Percentiles rank a stretch among this genome's conserved stretches.
Conservation (phyloP, 2,797 vertebrate genomes). For the Corythornis leucogaster region DNA sequence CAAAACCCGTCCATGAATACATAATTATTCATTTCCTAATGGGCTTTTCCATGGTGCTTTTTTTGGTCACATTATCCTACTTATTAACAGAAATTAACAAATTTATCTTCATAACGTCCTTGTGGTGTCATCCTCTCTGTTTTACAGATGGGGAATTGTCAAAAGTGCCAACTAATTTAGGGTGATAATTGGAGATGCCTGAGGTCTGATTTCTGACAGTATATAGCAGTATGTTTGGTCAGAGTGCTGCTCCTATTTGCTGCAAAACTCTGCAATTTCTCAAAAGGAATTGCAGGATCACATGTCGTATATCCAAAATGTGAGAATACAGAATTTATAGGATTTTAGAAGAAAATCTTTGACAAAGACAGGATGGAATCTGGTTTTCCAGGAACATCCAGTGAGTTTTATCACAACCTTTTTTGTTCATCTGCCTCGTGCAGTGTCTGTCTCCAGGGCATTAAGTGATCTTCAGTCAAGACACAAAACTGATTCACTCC, state of each 20-base stretch:
- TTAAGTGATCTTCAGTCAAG: background rate
- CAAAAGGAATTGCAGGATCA: background rate
- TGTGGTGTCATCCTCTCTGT: background rate
- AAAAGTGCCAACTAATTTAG: slow-evolving; percentile 42
- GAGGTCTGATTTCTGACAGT: slow-evolving; percentile 29
- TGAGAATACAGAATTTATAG: background rate
- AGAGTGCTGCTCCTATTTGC: background rate
- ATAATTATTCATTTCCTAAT: slow-evolving; percentile 53
- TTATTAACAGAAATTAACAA: slow-evolving; percentile 62
- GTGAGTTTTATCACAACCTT: background rate
- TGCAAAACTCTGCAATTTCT: background rate
- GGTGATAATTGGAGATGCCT: slow-evolving; percentile 19
- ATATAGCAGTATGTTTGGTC: background rate
- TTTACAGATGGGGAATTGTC: slow-evolving; percentile 39
- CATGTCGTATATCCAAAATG: background rate
- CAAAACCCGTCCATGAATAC: slow-evolving; percentile 20
- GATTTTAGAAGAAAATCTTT: background rate
- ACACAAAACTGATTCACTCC: background rate
- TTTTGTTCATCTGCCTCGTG: background rate
- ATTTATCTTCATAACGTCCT: slow-evolving; percentile 59
- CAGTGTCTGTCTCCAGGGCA: background rate
- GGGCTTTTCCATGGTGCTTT: slow-evolving; percentile 43
- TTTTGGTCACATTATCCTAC: slow-evolving; percentile 1
- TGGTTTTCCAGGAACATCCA: background rate
- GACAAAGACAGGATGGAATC: background rate